Evolutionary conservation across 2,888 invertebrate genomes (phyloP).

Genomic region (Plutella xylostella): DNA sequence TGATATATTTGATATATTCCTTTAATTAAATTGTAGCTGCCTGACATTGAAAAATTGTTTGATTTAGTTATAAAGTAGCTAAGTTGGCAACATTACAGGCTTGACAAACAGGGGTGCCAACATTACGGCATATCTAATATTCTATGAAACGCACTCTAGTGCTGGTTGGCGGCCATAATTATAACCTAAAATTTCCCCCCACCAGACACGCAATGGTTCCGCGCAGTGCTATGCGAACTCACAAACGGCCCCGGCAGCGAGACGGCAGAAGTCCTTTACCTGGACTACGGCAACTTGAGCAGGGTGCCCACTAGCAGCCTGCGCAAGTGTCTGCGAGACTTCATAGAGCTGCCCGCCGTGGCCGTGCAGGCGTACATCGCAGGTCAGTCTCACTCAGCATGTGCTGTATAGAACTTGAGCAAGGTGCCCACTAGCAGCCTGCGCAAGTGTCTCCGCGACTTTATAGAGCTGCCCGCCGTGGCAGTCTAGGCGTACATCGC

Average conservation of each 20-base stretch:
- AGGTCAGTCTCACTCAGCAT: conserved; percentile 21
- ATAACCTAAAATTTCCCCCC: background rate
- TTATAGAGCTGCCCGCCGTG: background rate
- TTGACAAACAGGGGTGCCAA: background rate
- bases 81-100: background rate
- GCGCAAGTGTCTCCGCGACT: background rate
- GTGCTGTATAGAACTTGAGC: background rate
- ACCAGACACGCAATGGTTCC: conserved; percentile 42
- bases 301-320: conserved; percentile 26
- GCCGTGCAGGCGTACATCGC: conserved; percentile 23
- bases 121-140: background rate
- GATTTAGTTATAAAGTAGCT: background rate
- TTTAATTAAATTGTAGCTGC: no score
- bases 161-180: background rate
- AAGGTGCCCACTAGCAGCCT: background rate
- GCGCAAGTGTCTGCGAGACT: conserved; percentile 47
- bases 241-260: conserved; percentile 27
- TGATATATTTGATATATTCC: no score
- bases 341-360: conserved; percentile 27
- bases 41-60: no score
- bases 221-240: conserved; percentile 38
- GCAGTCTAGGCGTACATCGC: background rate
- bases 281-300: conserved; percentile 42
- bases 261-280: conserved; percentile 25
- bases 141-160: background rate